Base-by-base conservation (phyloP, 1,140 invertebrate species). In the Bradysia coprophila region DNA sequence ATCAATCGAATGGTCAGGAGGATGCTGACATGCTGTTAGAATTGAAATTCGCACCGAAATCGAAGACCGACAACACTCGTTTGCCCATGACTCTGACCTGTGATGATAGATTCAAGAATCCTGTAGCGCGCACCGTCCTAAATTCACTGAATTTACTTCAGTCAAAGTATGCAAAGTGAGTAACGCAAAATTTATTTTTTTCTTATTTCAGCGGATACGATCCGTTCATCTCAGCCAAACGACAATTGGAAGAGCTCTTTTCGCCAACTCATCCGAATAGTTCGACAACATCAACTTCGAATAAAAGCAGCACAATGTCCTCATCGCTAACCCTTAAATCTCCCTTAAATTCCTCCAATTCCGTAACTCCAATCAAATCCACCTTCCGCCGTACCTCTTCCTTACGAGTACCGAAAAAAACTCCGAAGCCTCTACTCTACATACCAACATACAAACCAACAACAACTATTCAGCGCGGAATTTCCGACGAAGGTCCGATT, bases 171-270 rank as follows among this genome's bases (percentile, higher is more conserved):
- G n/a, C n/a, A n/a, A n/a, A n/a, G n/a, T n/a, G n/a, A n/a, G n/a
- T n/a, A n/a, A n/a, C n/a, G n/a, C n/a, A n/a, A n/a, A n/a, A n/a
- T n/a, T n/a, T n/a, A n/a, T 38, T 18, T 38, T 22, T 41, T 33
- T 41, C n/a, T 39, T 15, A 28, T 43, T 65, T 40, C 54, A 68
- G 67, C 39, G 63, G 64, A 28, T 79, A 79, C 56, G 70, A 80
- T 56, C 76, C 76, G 24, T 79, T 75, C 56, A 51, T 72, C 22
- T 64, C 69, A 44, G 76, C 77, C 2, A 74, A 78, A 49, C 66
- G 69, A n/a, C 77, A 81, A 56, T 66, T 80, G 51, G 69, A 73
- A 54, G 76, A 80, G 47, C 62, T 78, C 9, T 63, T 76, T 43
- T 70, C 66, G 21, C 62, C 51, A 52, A 59, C 45, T 51, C 55